Evolutionary conservation across 2,888 invertebrate species (phyloP).

Genomic region (Patella depressa): DNA sequence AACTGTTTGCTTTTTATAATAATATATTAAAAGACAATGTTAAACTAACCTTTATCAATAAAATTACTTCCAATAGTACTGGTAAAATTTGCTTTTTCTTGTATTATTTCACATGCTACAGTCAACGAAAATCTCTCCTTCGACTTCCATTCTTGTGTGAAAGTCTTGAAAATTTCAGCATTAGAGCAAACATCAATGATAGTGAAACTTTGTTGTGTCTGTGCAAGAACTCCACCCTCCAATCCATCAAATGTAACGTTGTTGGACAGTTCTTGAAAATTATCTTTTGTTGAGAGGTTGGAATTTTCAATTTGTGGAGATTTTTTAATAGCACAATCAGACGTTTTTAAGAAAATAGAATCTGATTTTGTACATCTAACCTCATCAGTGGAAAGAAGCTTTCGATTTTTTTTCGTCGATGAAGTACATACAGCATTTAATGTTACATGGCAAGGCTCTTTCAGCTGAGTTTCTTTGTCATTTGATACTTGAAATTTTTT

Average conservation of each 20-base stretch:
- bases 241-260: conserved; percentile 12
- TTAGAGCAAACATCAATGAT: conserved; percentile 69
- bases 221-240: background rate
- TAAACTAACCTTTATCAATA: background rate
- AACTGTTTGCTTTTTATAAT: too few relatives aligned
- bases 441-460: too few relatives aligned
- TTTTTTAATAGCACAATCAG: too few relatives aligned
- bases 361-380: too few relatives aligned
- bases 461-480: too few relatives aligned
- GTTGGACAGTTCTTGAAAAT: background rate
- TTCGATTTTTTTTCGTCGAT: too few relatives aligned
- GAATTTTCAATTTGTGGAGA: too few relatives aligned
- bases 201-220: conserved; percentile 56
- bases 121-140: conserved; percentile 64
- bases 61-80: conserved; percentile 62
- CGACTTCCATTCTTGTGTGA: conserved; percentile 66
- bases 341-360: too few relatives aligned
- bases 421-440: too few relatives aligned
- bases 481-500: background rate
- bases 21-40: conserved; percentile 19
- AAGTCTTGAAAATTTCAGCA: conserved; percentile 62
- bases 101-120: conserved; percentile 68
- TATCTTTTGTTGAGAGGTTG: too few relatives aligned
- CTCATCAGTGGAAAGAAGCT: too few relatives aligned
- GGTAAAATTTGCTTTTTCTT: conserved; percentile 17